Evolutionary conservation across 2,797 vertebrate species (phyloP).

Genomic region (Bryconaethiops microstoma): DNA sequence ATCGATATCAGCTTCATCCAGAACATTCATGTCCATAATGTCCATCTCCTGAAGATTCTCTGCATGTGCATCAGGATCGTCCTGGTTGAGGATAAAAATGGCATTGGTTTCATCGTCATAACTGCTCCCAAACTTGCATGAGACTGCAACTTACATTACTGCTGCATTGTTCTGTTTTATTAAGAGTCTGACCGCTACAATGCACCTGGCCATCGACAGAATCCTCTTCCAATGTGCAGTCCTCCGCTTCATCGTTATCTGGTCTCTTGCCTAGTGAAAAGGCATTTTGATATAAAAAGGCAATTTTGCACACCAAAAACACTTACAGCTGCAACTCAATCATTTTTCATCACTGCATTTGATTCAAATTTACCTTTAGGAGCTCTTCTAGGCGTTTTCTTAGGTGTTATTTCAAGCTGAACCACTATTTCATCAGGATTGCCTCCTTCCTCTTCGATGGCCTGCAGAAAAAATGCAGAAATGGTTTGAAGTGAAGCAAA

Average conservation of each 20-base stretch:
- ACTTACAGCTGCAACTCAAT: background rate
- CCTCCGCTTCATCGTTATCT: slow-evolving; percentile 86
- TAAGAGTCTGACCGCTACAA: background rate
- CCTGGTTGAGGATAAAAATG: slow-evolving; percentile 66
- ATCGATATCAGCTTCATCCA: slow-evolving; percentile 87
- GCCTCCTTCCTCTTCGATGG: slow-evolving; percentile 92
- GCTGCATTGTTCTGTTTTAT: background rate
- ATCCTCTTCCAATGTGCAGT: slow-evolving; percentile 87
- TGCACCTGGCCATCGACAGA: slow-evolving; percentile 86
- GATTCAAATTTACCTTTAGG: slow-evolving; percentile 80
- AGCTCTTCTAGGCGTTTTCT: slow-evolving; percentile 81
- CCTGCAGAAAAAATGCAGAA: slow-evolving; percentile 70
- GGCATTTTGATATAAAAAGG: background rate
- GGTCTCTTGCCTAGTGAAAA: slow-evolving; percentile 76
- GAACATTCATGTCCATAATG: slow-evolving; percentile 87
- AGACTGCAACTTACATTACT: background rate
- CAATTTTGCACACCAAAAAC: background rate
- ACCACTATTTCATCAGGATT: slow-evolving; percentile 88
- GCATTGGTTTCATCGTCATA: background rate
- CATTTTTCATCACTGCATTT: background rate
- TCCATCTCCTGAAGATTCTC: slow-evolving; percentile 88
- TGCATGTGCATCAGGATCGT: slow-evolving; percentile 80
- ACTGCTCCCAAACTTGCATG: background rate
- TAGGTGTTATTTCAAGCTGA: slow-evolving; percentile 74
- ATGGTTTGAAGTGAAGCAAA: background rate